A percentile compares a stretch with the other conserved stretches of the same genome.
Evolutionary conservation across 2,797 vertebrate species (phyloP).

Genomic region (Pipistrellus kuhlii): DNA sequence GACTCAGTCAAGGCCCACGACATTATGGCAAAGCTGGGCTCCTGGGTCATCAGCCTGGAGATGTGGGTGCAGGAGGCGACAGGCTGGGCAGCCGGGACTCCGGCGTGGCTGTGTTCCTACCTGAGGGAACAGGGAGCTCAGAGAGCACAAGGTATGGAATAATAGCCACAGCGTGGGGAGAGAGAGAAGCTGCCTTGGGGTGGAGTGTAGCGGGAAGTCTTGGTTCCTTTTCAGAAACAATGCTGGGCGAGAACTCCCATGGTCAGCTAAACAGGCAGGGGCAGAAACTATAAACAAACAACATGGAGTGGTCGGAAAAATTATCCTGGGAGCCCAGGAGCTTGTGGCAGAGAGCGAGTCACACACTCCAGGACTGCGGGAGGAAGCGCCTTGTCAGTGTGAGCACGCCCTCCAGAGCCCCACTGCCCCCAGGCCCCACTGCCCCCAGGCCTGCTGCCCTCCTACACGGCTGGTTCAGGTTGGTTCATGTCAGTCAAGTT

Average conservation of each 20-base stretch:
- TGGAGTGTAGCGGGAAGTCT: constrained; percentile 63
- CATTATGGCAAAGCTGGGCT: neutral
- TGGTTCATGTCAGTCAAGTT: neutral
- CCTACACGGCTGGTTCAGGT: rapidly evolving
- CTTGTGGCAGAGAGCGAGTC: neutral
- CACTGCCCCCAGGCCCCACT: rapidly evolving
- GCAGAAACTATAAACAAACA: constrained; percentile 74
- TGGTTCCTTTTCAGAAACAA: constrained; percentile 80
- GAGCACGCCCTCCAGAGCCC: rapidly evolving
- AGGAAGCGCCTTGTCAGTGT: neutral
- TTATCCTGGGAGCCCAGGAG: constrained; percentile 11
- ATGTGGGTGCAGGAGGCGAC: neutral
- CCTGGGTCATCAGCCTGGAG: neutral
- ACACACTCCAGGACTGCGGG: rapidly evolving
- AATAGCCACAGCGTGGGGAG: neutral
- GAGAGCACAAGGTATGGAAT: constrained; percentile 70
- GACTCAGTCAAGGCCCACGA: neutral
- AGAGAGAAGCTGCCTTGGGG: constrained; percentile 74
- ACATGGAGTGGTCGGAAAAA: neutral
- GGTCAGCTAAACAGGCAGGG: constrained; percentile 75
- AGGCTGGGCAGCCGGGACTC: neutral
- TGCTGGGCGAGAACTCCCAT: constrained; percentile 69
- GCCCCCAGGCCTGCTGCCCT: neutral
- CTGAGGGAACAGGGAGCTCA: constrained; percentile 75
- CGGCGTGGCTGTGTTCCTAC: neutral